A percentile compares a stretch with the other conserved stretches of the same genome.
These are phyloP conservation scores for Eremobia ochroleuca DNA, from an alignment of 2,888 invertebrate genomes.

Conservation along the genomic window DNA sequence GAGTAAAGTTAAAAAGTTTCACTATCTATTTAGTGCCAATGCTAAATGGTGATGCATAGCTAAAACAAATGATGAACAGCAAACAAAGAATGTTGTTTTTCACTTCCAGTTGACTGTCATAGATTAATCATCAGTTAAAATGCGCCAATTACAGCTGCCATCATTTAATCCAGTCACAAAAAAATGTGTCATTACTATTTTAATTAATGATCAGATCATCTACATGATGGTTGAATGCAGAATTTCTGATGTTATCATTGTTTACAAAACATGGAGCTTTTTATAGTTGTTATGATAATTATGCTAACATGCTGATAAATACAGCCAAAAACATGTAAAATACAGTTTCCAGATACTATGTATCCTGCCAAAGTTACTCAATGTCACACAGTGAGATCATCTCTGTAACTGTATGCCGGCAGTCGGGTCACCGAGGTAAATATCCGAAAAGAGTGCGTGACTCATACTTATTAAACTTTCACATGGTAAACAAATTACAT, in stretches of 20 bases:
- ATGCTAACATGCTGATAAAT: constrained; percentile 14
- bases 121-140: constrained; percentile 37
- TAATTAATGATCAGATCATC: constrained; percentile 11
- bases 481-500: constrained; percentile 56
- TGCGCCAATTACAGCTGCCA: constrained; percentile 22
- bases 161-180: constrained; percentile 9
- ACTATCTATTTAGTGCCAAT: neutral
- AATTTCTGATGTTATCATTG: constrained; percentile 30
- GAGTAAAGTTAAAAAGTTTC: neutral
- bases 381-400: constrained; percentile 76
- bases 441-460: constrained; percentile 75
- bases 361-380: constrained; percentile 61
- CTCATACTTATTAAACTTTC: constrained; percentile 68
- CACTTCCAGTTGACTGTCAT: constrained; percentile 17
- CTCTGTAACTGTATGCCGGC: constrained; percentile 66
- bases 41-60: constrained; percentile 10
- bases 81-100: constrained; percentile 43
- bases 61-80: constrained; percentile 33
- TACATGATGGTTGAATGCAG: neutral
- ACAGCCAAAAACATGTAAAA: constrained; percentile 11
- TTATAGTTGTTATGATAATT: constrained; percentile 15
- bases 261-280: constrained; percentile 41
- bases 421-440: constrained; percentile 70
- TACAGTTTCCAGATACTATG: constrained; percentile 45
- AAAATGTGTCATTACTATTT: constrained; percentile 50